Conservation (phyloP, 2,113 vertebrate species). For the Crotalus viridis region DNA sequence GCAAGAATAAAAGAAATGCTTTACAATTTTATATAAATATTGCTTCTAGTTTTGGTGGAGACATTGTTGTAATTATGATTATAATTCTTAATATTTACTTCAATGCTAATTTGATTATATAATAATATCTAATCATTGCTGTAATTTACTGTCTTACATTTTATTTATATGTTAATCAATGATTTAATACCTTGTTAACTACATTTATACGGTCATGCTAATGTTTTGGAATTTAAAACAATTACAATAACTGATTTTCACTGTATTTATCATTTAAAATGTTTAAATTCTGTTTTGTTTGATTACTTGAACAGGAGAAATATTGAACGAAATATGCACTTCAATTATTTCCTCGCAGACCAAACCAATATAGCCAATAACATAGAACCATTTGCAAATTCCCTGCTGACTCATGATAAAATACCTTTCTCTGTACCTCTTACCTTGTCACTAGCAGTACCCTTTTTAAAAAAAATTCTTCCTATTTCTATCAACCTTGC, state of each 20-base stretch:
- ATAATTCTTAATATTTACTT: not conserved
- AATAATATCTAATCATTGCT: constrained; percentile 3
- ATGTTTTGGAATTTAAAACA: constrained; percentile 12
- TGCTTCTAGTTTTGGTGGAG: not conserved
- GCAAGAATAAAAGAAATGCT: not conserved
- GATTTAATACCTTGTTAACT: constrained; percentile 24
- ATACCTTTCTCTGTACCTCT: not conserved
- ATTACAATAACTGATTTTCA: not conserved
- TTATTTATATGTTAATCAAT: constrained; percentile 25
- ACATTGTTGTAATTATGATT: not conserved
- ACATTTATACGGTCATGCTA: not conserved
- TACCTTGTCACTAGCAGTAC: not conserved
- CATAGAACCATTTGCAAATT: not conserved
- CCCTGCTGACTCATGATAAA: not conserved
- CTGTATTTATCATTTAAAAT: not conserved
- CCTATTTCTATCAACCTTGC: not conserved
- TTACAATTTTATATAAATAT: constrained; percentile 18
- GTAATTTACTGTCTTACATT: not conserved
- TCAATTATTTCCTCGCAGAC: not conserved
- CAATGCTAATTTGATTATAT: not conserved
- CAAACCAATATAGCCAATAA: not conserved
- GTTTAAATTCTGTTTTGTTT: constrained; percentile 10
- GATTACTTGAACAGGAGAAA: not conserved
- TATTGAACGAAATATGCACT: not conserved
- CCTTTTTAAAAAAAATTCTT: not conserved